Percentiles rank a stretch among this genome's conserved stretches.
These are phyloP conservation scores for Arenaria interpres DNA, from an alignment of 2,113 vertebrate genomes.

Conservation along the genomic window DNA sequence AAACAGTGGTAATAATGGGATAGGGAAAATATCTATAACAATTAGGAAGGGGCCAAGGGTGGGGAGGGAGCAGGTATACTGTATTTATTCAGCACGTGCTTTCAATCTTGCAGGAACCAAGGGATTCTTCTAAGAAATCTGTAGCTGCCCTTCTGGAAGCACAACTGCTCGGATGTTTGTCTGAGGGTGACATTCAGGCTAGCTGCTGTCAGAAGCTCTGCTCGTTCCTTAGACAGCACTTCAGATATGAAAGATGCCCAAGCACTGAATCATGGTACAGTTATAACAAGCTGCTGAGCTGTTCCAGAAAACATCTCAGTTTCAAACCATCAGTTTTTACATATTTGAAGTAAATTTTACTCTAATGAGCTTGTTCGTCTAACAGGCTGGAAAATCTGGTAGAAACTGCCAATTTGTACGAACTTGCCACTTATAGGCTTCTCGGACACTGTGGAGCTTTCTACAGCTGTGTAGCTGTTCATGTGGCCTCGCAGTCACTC, in stretches of 20 bases:
- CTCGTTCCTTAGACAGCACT: background rate
- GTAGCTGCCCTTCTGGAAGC: background rate
- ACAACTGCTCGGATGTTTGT: background rate
- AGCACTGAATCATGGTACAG: conserved; percentile 18
- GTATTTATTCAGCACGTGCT: background rate
- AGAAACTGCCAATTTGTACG: conserved; percentile 12
- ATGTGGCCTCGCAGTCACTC: background rate
- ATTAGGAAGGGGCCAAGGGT: background rate
- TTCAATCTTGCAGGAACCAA: background rate
- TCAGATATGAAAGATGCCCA: background rate
- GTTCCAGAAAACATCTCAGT: conserved; percentile 1
- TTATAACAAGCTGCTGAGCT: conserved; percentile 7
- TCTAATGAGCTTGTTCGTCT: background rate
- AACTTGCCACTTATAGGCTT: conserved; percentile 29
- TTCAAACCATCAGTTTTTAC: conserved; percentile 47
- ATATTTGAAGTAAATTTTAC: conserved; percentile 46
- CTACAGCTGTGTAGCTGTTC: background rate
- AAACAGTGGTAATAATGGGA: background rate
- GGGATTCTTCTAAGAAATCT: background rate
- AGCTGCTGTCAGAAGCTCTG: background rate
- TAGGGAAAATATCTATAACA: background rate
- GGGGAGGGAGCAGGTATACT: background rate
- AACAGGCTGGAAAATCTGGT: conserved; percentile 40
- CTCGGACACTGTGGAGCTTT: background rate
- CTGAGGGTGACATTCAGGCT: background rate